These are phyloP conservation scores for Eustalomyia histrio DNA, from an alignment of 2,888 invertebrate species.

Conservation along the genomic window DNA sequence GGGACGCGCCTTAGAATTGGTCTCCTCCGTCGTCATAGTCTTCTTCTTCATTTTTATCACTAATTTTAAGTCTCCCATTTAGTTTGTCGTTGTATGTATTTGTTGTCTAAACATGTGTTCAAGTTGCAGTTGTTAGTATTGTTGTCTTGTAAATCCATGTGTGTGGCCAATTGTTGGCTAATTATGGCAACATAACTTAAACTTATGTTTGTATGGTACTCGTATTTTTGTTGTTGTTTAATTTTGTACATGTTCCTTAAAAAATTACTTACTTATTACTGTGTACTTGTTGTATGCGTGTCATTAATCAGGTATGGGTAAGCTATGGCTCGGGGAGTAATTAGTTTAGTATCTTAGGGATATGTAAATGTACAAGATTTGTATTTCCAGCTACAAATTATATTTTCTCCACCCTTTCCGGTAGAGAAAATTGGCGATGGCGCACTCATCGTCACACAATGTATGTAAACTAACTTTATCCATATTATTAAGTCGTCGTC, in stretches of 20 bases:
- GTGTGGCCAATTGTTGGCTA: constrained; percentile 69
- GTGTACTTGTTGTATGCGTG: constrained; percentile 6
- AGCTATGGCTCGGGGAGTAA: not conserved
- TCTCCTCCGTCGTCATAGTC: constrained; percentile 20
- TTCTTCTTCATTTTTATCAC: constrained; percentile 32
- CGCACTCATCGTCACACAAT: too few species aligned
- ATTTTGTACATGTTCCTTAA: not conserved
- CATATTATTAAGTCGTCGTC: too few species aligned
- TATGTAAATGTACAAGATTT: too few species aligned
- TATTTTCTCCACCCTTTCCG: too few species aligned
- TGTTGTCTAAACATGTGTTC: constrained; percentile 25
- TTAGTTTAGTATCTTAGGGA: too few species aligned
- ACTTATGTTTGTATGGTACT: constrained; percentile 60
- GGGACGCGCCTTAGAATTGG: constrained; percentile 46
- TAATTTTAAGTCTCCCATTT: constrained; percentile 29
- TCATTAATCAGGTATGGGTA: constrained; percentile 1
- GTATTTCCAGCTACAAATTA: too few species aligned
- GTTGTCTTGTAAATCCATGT: constrained; percentile 50
- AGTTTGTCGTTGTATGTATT: not conserved
- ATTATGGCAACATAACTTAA: constrained; percentile 68
- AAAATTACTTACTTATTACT: not conserved
- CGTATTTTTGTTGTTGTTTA: not conserved
- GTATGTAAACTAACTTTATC: too few species aligned
- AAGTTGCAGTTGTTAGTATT: constrained; percentile 18
- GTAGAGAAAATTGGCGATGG: too few species aligned